Percentiles rank a stretch among this genome's conserved stretches.
Evolutionary conservation across 2,888 invertebrate genomes (phyloP).

Genomic region (Tribolium freemani): DNA sequence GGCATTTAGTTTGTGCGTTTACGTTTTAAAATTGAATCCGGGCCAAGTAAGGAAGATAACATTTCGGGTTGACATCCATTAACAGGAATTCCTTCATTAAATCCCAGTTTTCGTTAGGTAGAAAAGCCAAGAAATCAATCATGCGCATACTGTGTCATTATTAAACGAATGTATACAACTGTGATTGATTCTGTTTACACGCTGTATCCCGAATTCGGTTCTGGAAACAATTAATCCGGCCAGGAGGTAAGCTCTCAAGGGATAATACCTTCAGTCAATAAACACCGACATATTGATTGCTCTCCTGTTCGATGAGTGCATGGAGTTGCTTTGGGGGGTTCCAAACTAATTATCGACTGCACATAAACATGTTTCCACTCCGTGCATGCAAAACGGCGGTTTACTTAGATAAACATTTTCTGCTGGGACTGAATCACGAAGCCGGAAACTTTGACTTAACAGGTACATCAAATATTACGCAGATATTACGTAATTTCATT

Average conservation of each 20-base stretch:
- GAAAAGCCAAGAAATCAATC: slow-evolving; percentile 11
- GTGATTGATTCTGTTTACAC: slow-evolving; percentile 37
- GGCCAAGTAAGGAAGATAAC: neutral
- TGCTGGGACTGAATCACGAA: slow-evolving; percentile 23
- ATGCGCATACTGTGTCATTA: slow-evolving; percentile 14
- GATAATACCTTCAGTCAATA: slow-evolving; percentile 39
- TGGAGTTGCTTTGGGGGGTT: slow-evolving; percentile 26
- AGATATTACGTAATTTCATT: slow-evolving; percentile 29
- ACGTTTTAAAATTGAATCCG: slow-evolving; percentile 5
- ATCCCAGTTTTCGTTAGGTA: slow-evolving; percentile 1
- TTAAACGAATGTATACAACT: slow-evolving; percentile 15
- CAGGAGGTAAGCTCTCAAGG: slow-evolving; percentile 29
- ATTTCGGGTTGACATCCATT: slow-evolving; percentile 7
- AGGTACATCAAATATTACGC: slow-evolving; percentile 34
- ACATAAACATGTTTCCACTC: slow-evolving; percentile 31
- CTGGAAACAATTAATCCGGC: slow-evolving; percentile 38
- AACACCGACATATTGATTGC: slow-evolving; percentile 39
- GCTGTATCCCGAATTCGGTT: slow-evolving; percentile 29
- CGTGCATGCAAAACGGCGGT: slow-evolving; percentile 29
- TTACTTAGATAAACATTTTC: slow-evolving; percentile 35
- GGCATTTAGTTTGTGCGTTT: slow-evolving; percentile 11
- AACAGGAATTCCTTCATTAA: neutral
- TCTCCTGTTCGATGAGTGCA: slow-evolving; percentile 8
- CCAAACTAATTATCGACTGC: slow-evolving; percentile 36
- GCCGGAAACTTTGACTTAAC: slow-evolving; percentile 30